Evolutionary conservation across 2,797 vertebrate species (phyloP).

Genomic region (Acanthurus lineatus): DNA sequence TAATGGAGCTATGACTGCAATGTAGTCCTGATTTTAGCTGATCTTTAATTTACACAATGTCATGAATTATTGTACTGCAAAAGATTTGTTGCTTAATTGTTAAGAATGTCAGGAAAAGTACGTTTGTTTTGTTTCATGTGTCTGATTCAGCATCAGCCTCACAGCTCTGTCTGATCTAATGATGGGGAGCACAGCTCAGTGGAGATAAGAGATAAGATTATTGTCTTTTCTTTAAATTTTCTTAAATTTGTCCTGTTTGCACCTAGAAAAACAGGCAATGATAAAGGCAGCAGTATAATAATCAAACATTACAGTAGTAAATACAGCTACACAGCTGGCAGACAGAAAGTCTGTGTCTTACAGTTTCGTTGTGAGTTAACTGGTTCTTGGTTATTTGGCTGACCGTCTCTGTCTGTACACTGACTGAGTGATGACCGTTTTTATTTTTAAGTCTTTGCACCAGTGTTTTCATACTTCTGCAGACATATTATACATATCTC

Average conservation of each 20-base stretch:
- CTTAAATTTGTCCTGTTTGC: background rate
- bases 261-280: background rate
- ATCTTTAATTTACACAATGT: slow-evolving; percentile 6
- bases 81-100: background rate
- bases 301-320: background rate
- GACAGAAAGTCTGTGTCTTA: background rate
- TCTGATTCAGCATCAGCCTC: slow-evolving; percentile 3
- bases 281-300: background rate
- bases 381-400: background rate
- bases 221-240: background rate
- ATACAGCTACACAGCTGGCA: background rate
- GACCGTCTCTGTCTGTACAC: too few relatives aligned
- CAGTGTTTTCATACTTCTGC: background rate
- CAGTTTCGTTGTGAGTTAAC: background rate
- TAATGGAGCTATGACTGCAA: slow-evolving; percentile 3
- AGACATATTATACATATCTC: too few relatives aligned
- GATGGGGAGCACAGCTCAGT: background rate
- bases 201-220: background rate
- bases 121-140: background rate
- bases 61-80: background rate
- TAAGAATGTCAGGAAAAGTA: slow-evolving; percentile 8
- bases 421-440: background rate
- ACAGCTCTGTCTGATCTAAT: background rate
- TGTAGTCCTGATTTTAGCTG: background rate
- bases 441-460: background rate